phyloP scores from a whole-genome alignment of 2,888 invertebrate species.

The Pristionchus arcanus region DNA sequence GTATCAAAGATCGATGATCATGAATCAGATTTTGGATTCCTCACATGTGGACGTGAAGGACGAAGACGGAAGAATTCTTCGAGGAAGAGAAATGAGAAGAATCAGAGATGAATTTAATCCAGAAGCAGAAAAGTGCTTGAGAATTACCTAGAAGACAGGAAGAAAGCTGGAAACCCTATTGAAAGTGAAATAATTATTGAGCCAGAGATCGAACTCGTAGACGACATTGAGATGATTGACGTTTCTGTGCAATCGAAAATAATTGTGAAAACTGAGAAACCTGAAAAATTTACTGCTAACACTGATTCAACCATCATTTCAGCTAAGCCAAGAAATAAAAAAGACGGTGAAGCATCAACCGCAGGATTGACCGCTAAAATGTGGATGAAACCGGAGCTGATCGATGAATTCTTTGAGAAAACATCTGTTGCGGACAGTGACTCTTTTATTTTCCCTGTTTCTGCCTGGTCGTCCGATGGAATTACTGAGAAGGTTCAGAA shows the following conservation, averaged over 20 bases:
- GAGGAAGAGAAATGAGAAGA: background rate
- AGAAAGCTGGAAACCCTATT: background rate
- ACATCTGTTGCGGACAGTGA: background rate
- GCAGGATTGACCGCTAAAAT: background rate
- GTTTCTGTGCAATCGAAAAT: too few relatives aligned
- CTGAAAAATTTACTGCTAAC: background rate
- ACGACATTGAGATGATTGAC: too few relatives aligned
- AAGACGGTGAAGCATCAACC: background rate
- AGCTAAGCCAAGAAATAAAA: background rate
- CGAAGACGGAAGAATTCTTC: background rate
- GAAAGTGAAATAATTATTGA: background rate
- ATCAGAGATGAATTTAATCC: background rate
- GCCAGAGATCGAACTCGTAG: too few relatives aligned
- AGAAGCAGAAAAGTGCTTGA: constrained; percentile 31
- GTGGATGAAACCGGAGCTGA: background rate
- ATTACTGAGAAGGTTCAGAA: background rate
- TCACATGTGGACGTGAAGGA: background rate
- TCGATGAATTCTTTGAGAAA: constrained; percentile 13
- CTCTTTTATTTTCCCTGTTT: background rate
- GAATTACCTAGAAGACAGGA: background rate
- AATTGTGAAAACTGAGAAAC: too few relatives aligned
- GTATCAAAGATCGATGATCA: background rate
- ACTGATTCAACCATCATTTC: background rate
- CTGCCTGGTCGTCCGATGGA: background rate
- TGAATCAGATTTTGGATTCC: background rate